These are phyloP conservation scores for Pyrrhosoma nymphula DNA, from an alignment of 2,888 invertebrate genomes.

Conservation along the genomic window DNA sequence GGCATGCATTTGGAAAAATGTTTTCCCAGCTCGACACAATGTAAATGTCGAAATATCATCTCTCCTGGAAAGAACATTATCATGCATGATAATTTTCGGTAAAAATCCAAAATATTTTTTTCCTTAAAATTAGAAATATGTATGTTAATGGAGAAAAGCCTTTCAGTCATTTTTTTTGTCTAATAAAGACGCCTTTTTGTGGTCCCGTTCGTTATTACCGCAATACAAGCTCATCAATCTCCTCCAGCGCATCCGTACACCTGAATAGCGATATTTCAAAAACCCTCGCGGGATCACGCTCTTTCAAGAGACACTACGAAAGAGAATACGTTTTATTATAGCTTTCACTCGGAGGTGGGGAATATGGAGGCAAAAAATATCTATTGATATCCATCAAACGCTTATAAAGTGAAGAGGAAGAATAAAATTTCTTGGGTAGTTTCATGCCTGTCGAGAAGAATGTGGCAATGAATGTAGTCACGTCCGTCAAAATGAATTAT, in stretches of 20 bases:
- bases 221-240: conserved; percentile 6
- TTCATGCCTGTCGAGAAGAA: neutral
- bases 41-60: too few relatives aligned
- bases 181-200: neutral
- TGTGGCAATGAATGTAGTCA: conserved; percentile 42
- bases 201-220: neutral
- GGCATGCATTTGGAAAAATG: too few relatives aligned
- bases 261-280: neutral
- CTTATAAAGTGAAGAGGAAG: neutral
- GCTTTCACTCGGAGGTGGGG: conserved; percentile 2
- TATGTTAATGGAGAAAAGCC: neutral
- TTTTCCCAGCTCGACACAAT: too few relatives aligned
- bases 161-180: neutral
- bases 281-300: neutral
- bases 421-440: conserved; percentile 9
- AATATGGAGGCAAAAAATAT: neutral
- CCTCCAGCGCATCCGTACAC: neutral
- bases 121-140: neutral
- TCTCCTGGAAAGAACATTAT: too few relatives aligned
- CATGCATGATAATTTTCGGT: neutral
- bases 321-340: conserved; percentile 28
- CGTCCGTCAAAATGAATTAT: conserved; percentile 55
- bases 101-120: too few relatives aligned
- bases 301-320: neutral
- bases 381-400: conserved; percentile 5